phyloP scores from a whole-genome alignment of 2,888 invertebrate species.

The Branchipolynoe longqiensis region DNA sequence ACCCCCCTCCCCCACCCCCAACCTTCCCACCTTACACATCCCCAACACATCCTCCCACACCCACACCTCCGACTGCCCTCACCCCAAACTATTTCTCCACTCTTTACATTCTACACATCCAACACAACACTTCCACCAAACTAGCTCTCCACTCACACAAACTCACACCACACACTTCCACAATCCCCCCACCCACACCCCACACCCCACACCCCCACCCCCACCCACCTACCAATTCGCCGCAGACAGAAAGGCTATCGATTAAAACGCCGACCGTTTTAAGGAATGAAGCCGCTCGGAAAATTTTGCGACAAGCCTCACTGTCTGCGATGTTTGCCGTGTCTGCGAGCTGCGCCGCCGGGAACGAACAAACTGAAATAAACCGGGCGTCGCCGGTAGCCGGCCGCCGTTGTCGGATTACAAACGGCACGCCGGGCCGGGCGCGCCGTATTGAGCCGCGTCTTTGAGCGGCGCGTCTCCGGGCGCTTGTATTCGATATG shows the following conservation, averaged over 20 bases:
- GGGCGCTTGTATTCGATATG: constrained; percentile 50
- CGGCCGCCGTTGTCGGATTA: constrained; percentile 50
- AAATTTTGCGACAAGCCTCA: constrained; percentile 50
- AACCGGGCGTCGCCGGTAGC: constrained; percentile 44
- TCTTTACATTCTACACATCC: no score
- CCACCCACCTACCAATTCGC: neutral
- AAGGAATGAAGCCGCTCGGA: constrained; percentile 34
- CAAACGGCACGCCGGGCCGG: constrained; percentile 24
- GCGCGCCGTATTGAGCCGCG: constrained; percentile 30
- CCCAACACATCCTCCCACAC: no score
- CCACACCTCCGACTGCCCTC: no score
- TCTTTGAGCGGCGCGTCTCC: constrained; percentile 19
- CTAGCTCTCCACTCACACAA: no score
- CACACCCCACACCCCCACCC: neutral
- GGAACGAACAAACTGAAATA: constrained; percentile 51
- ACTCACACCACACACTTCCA: no score
- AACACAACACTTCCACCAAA: no score
- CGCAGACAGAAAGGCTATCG: constrained; percentile 49
- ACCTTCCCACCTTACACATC: no score
- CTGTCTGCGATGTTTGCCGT: constrained; percentile 41
- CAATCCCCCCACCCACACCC: neutral
- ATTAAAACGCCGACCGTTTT: constrained; percentile 48
- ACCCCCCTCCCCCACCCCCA: no score
- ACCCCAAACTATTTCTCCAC: no score
- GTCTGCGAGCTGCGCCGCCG: constrained; percentile 39